Conservation (phyloP, 2,888 invertebrate genomes). For the Allolobophora icterica region DNA sequence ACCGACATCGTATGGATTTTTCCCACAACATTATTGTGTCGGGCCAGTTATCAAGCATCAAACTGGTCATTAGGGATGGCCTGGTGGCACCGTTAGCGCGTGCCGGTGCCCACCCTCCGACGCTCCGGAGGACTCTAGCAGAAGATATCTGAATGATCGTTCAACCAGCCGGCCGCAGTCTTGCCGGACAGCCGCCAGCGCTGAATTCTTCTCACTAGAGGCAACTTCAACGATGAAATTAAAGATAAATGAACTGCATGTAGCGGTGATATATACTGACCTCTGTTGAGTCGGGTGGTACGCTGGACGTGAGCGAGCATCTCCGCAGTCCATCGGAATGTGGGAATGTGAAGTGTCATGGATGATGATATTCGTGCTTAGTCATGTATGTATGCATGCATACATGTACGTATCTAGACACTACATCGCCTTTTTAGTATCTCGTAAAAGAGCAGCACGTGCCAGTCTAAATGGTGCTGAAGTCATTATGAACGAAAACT, state of each 20-base stretch:
- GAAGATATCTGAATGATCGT: not conserved
- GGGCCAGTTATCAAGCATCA: conserved; percentile 11
- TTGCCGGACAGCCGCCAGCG: not conserved
- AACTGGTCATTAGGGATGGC: conserved; percentile 17
- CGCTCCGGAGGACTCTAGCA: not conserved
- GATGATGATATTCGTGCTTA: not conserved
- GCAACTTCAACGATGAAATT: conserved; percentile 17
- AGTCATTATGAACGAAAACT: too few species aligned
- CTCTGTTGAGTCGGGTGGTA: not conserved
- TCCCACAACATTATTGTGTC: not conserved
- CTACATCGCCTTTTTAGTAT: too few species aligned
- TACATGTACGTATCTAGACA: too few species aligned
- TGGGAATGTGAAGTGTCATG: not conserved
- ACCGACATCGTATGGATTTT: too few species aligned
- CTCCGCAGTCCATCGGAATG: not conserved
- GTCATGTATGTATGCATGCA: not conserved
- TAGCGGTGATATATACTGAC: not conserved
- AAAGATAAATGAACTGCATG: conserved; percentile 10
- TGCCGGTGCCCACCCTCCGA: not conserved
- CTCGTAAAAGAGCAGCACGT: too few species aligned
- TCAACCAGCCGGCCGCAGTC: not conserved
- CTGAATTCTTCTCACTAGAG: conserved; percentile 8
- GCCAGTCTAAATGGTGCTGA: too few species aligned
- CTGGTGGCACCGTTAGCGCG: not conserved
- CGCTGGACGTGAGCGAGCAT: not conserved